phyloP scores from a whole-genome alignment of 2,113 vertebrate genomes.

The Crotophaga sulcirostris region DNA sequence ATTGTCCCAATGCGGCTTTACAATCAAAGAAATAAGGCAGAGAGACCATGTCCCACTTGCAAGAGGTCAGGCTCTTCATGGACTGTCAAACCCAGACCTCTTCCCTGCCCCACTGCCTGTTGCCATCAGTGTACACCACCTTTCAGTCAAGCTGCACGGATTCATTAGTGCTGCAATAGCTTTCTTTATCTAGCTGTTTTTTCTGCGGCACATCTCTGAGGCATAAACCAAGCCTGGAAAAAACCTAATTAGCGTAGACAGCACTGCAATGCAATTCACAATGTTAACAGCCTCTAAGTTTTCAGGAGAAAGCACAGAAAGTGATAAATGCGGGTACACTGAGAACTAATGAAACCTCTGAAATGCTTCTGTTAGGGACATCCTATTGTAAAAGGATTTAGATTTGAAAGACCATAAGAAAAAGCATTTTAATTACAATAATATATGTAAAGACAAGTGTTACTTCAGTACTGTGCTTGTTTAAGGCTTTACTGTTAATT shows the following conservation, averaged over 20 bases:
- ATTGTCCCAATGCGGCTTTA: not conserved
- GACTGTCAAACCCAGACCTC: not conserved
- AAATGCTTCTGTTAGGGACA: not conserved
- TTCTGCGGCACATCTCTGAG: not conserved
- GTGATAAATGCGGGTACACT: not conserved
- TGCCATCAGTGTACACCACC: not conserved
- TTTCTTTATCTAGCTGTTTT: not conserved
- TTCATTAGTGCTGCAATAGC: conserved; percentile 12
- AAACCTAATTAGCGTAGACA: not conserved
- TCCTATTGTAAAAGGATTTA: conserved; percentile 29
- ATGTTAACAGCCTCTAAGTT: not conserved
- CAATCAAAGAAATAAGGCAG: not conserved
- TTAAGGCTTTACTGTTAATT: conserved; percentile 53
- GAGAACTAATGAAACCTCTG: conserved; percentile 18
- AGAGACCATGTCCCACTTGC: not conserved
- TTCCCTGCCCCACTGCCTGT: not conserved
- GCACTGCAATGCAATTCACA: conserved; percentile 7
- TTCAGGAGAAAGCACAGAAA: conserved; percentile 1
- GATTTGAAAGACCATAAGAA: not conserved
- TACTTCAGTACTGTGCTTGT: not conserved
- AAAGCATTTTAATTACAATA: conserved; percentile 55
- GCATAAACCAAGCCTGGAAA: conserved; percentile 6
- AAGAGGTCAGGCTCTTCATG: accelerated
- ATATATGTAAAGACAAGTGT: conserved; percentile 25
- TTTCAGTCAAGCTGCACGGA: not conserved